Percentiles rank a stretch among this genome's conserved stretches.
These are phyloP conservation scores for Ophthalmolycus amberensis DNA, from an alignment of 2,113 vertebrate genomes.

Conservation along the genomic window DNA sequence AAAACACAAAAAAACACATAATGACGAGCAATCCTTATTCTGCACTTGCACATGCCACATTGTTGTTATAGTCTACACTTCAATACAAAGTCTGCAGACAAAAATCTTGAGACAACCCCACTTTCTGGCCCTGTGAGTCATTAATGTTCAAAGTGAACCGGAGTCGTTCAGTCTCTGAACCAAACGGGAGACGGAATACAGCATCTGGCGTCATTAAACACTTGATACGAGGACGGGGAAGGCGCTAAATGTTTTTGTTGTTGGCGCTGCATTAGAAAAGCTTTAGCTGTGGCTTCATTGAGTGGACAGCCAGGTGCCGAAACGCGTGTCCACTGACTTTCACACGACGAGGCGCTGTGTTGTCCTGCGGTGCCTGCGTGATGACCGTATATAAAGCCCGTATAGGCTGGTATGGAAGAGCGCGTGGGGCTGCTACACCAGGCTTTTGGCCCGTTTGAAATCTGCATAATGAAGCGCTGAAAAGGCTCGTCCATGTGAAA, in stretches of 20 bases:
- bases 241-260: constrained; percentile 42
- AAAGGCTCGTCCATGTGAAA: constrained; percentile 18
- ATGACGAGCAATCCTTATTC: constrained; percentile 10
- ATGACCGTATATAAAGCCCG: neutral
- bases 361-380: constrained; percentile 31
- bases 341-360: constrained; percentile 4
- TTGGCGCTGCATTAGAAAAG: constrained; percentile 29
- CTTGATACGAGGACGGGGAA: constrained; percentile 56
- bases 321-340: constrained; percentile 29
- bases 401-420: constrained; percentile 5
- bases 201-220: constrained; percentile 76
- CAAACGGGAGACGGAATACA: constrained; percentile 46
- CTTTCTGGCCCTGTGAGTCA: constrained; percentile 33
- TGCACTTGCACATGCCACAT: neutral
- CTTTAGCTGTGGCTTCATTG: constrained; percentile 15
- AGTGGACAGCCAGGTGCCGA: constrained; percentile 60
- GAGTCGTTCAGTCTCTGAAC: constrained; percentile 32
- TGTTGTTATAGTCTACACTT: constrained; percentile 8
- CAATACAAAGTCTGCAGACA: constrained; percentile 7
- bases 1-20: constrained; percentile 3
- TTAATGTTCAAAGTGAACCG: constrained; percentile 46
- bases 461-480: constrained; percentile 53
- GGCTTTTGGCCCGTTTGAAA: neutral
- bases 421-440: constrained; percentile 8
- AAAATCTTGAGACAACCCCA: constrained; percentile 9